Conservation (phyloP, 2,113 vertebrate species). For the human region DNA sequence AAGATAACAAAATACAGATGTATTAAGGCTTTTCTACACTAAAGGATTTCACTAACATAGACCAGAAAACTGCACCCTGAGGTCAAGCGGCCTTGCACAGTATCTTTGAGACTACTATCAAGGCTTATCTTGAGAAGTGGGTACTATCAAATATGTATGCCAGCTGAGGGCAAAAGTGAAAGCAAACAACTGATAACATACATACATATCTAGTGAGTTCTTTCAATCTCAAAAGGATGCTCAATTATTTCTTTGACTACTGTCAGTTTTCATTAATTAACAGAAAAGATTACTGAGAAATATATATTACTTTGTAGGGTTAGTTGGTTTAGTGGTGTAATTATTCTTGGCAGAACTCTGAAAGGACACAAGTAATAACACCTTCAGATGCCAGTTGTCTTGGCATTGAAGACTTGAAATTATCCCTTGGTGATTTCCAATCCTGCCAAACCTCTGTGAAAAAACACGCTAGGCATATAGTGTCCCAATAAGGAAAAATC, state of each 20-base stretch:
- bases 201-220: not conserved
- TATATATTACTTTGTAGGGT: not conserved
- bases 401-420: not conserved
- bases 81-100: not conserved
- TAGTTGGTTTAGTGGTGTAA: not conserved
- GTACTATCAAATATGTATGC: not conserved
- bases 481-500: not conserved
- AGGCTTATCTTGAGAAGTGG: not conserved
- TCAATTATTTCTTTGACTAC: not conserved
- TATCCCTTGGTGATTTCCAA: not conserved
- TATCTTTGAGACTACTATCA: not conserved
- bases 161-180: not conserved
- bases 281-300: not conserved
- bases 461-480: too few species aligned
- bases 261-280: conserved; percentile 22
- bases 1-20: not conserved
- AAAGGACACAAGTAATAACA: not conserved
- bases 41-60: not conserved
- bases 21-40: not conserved
- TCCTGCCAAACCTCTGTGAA: not conserved
- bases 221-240: not conserved
- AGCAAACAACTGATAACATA: not conserved
- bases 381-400: not conserved
- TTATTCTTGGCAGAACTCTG: not conserved
- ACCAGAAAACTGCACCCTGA: not conserved